Evolutionary conservation across 2,888 invertebrate species (phyloP).

Genomic region (Shargacucullia verbasci): DNA sequence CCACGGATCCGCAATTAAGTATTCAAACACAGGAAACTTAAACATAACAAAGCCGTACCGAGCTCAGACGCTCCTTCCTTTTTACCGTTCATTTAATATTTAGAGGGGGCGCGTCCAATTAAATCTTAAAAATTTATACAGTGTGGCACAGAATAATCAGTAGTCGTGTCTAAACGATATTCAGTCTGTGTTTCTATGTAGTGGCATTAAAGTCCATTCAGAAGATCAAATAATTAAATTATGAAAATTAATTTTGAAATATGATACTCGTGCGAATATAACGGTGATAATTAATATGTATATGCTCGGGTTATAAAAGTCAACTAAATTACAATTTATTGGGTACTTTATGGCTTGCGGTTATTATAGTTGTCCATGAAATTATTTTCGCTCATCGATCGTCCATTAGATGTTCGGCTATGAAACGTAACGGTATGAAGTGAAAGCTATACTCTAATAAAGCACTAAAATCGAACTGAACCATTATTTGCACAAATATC

Average conservation of each 20-base stretch:
- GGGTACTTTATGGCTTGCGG: slow-evolving; percentile 12
- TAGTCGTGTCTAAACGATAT: slow-evolving; percentile 5
- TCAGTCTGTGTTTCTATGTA: slow-evolving; percentile 1
- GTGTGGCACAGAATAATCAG: slow-evolving; percentile 2
- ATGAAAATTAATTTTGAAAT: too few species aligned
- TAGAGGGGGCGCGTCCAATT: slow-evolving; percentile 38
- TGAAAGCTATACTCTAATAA: too few species aligned
- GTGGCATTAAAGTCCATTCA: too few species aligned
- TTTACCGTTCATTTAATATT: slow-evolving; percentile 45
- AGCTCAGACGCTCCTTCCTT: slow-evolving; percentile 29
- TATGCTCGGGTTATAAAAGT: slow-evolving; percentile 35
- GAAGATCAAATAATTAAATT: too few species aligned
- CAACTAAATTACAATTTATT: slow-evolving; percentile 19
- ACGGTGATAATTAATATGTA: not conserved
- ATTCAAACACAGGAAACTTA: slow-evolving; percentile 49
- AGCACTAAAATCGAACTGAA: too few species aligned
- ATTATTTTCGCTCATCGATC: too few species aligned
- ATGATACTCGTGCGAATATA: not conserved
- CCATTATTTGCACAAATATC: too few species aligned
- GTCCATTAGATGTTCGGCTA: too few species aligned
- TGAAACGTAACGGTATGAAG: too few species aligned
- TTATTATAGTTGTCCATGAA: not conserved
- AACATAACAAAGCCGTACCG: slow-evolving; percentile 32
- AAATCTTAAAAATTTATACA: slow-evolving; percentile 36
- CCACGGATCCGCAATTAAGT: slow-evolving; percentile 33